Conservation (phyloP, 2,113 vertebrate genomes). For the Anolis carolinensis region DNA sequence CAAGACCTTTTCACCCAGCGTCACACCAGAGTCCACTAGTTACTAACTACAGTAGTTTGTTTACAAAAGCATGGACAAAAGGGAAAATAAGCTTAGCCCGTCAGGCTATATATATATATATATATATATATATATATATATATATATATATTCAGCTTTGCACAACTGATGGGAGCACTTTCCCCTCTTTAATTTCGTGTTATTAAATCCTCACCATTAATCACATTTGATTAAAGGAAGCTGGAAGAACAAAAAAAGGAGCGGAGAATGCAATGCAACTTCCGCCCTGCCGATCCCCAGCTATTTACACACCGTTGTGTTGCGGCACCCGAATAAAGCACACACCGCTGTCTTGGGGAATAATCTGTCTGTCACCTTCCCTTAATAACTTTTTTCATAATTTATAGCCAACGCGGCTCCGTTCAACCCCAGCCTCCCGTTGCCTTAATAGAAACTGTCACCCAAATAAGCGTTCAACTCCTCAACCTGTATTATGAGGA, state of each 20-base stretch:
- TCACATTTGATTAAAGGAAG: slow-evolving; percentile 17
- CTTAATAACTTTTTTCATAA: slow-evolving; percentile 49
- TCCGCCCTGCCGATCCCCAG: slow-evolving; percentile 13
- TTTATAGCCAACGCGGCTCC: slow-evolving; percentile 41
- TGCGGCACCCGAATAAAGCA: slow-evolving; percentile 10
- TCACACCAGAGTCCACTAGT: too few relatives aligned
- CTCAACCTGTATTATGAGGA: slow-evolving; percentile 38
- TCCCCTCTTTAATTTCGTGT: slow-evolving; percentile 16
- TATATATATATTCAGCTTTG: slow-evolving; percentile 1
- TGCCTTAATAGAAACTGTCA: slow-evolving; percentile 51
- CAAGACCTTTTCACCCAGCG: too few relatives aligned
- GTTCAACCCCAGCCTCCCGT: neutral
- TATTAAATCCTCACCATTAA: slow-evolving; percentile 30
- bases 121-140: neutral
- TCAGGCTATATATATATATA: neutral
- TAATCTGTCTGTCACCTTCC: slow-evolving; percentile 35
- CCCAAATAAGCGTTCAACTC: slow-evolving; percentile 46
- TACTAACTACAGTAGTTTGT: too few relatives aligned
- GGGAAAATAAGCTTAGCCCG: too few relatives aligned
- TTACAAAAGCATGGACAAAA: too few relatives aligned
- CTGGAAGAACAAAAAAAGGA: neutral
- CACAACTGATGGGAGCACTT: neutral
- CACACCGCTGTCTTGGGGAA: slow-evolving; percentile 43
- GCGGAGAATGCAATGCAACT: neutral
- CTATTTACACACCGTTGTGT: slow-evolving; percentile 33